Evolutionary conservation across 2,797 vertebrate species (phyloP), one percentile per base, ranked within the genome.

Genomic region (Clarias pachynema): DNA sequence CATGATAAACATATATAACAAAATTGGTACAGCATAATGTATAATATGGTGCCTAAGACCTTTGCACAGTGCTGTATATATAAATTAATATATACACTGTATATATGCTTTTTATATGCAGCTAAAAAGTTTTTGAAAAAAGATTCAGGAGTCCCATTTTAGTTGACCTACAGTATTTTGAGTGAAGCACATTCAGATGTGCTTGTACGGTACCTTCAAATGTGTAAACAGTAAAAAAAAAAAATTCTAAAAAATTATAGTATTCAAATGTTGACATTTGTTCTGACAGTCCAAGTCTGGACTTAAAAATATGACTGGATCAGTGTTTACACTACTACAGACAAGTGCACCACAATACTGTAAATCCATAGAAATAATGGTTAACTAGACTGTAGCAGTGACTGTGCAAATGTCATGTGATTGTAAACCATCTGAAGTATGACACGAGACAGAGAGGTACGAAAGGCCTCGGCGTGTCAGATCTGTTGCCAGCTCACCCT

Each of bases 401-500:
- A 12, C 53, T 77, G 59, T 79, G 78, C 60, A 65, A 37, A 49
- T 65, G 78, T n/a, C 40, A 20, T 1, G 40, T 20, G 16, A 66
- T 5, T 22, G n/a, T 66, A 80, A 66, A 66, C 62, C 62, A 15
- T 60, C 31, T 40, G 10, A 3, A 60, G 56, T 78, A 24, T 37
- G 75, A 78, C 56, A 77, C 2, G 34, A 79, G 34, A 37, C 60
- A 18, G 59, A 40, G 77, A 65, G 63, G 26, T 79, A 63, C 63
- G 44, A 40, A 85, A 59, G 68, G 16, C 78, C 79, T 78, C 88
- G 80, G 74, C 79, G 40, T 44, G 15, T 60, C 68, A 59, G 72
- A 44, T 26, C 24, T 75, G 22, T 26, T 66, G 29, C 18, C 78
- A 37, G 44, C n/a, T 9, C 29, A 49, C n/a, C 20, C n/a, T 20